Evolutionary conservation across 2,113 vertebrate genomes (phyloP).

Genomic region (Carollia perspicillata): DNA sequence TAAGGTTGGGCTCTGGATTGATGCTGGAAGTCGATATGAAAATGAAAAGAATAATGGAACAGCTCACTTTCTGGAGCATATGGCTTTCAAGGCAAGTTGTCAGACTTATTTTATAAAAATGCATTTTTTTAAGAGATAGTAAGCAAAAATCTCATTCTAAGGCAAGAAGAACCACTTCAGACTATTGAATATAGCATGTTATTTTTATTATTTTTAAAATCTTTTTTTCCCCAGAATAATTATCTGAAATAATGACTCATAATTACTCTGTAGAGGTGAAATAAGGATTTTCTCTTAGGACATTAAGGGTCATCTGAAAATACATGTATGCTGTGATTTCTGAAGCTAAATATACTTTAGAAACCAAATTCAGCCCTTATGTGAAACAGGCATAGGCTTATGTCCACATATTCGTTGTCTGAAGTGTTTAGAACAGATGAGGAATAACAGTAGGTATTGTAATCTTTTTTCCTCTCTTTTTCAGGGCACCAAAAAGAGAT

Average conservation of each 20-base stretch:
- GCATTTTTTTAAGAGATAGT: neutral
- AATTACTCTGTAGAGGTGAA: slow-evolving; percentile 25
- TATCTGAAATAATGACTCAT: neutral
- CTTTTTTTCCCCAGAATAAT: neutral
- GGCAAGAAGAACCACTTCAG: neutral
- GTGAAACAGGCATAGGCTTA: neutral
- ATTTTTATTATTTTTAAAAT: neutral
- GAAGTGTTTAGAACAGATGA: neutral
- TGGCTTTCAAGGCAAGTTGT: slow-evolving; percentile 95
- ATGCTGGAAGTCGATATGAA: slow-evolving; percentile 98
- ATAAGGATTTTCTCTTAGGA: neutral
- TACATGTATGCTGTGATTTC: neutral
- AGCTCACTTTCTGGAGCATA: slow-evolving; percentile 98
- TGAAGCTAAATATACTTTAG: neutral
- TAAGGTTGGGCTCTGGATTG: slow-evolving; percentile 98
- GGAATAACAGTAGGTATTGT: neutral
- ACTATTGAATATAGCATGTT: neutral
- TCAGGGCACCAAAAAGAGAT: slow-evolving; percentile 97
- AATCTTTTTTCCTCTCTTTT: slow-evolving; percentile 40
- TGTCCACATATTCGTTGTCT: neutral
- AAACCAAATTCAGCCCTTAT: neutral
- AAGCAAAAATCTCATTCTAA: neutral
- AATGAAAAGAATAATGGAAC: slow-evolving; percentile 98
- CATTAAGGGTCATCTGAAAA: neutral
- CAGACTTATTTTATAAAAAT: neutral